Evolutionary conservation across 2,888 invertebrate species (phyloP).

Genomic region (Pollenia griseotomentosa): DNA sequence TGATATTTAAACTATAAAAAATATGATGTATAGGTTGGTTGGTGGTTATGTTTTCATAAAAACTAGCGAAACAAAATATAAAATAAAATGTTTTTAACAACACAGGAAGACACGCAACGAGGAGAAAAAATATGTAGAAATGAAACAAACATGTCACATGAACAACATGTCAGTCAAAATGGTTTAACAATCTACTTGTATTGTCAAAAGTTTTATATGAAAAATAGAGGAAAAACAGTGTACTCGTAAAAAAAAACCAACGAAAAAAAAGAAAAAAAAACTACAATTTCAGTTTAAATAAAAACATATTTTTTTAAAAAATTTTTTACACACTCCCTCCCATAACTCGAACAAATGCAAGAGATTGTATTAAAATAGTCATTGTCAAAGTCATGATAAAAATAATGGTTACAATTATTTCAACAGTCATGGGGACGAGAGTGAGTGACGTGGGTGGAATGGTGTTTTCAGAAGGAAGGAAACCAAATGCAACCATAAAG

Average conservation of each 20-base stretch:
- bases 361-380: slow-evolving; percentile 46
- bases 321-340: background rate
- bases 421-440: background rate
- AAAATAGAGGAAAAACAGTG: slow-evolving; percentile 3
- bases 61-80: slow-evolving; percentile 41
- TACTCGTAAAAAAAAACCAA: background rate
- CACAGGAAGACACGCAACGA: slow-evolving; percentile 30
- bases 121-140: slow-evolving; percentile 7
- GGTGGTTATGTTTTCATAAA: slow-evolving; percentile 55
- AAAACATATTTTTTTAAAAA: background rate
- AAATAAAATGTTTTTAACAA: slow-evolving; percentile 46
- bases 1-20: slow-evolving; percentile 8
- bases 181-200: slow-evolving; percentile 69
- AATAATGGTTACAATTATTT: slow-evolving; percentile 53
- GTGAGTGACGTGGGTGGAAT: background rate
- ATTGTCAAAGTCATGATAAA: slow-evolving; percentile 70
- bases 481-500: slow-evolving; percentile 16
- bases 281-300: slow-evolving; percentile 46
- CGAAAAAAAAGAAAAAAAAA: slow-evolving; percentile 5
- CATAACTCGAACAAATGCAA: background rate
- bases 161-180: slow-evolving; percentile 72
- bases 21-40: slow-evolving; percentile 42
- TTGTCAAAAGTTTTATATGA: slow-evolving; percentile 61
- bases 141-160: slow-evolving; percentile 64
- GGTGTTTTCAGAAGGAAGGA: slow-evolving; percentile 1